These are phyloP conservation scores for Plecotus auritus DNA, from an alignment of 2,113 vertebrate species.

Conservation along the genomic window DNA sequence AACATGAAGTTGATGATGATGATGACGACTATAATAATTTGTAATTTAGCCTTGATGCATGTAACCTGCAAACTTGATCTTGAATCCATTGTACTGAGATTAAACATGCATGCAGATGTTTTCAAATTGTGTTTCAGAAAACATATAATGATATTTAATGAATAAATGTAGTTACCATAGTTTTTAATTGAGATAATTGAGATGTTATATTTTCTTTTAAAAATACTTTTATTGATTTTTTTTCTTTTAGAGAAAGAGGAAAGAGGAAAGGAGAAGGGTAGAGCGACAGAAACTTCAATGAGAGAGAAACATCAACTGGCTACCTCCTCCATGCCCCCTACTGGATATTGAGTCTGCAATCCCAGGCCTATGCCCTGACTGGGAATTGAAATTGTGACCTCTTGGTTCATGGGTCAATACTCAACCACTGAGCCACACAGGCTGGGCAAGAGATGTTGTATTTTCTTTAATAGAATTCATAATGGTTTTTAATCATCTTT, in stretches of 20 bases:
- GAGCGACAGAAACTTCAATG: no score
- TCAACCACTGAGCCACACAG: no score
- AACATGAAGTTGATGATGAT: conserved; percentile 93
- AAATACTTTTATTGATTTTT: no score
- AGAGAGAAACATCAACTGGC: no score
- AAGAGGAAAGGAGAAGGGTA: no score
- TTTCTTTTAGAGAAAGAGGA: no score
- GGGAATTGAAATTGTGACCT: no score
- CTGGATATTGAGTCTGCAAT: no score
- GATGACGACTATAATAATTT: conserved; percentile 91
- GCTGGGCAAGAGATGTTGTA: background rate
- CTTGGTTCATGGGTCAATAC: no score
- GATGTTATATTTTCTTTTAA: conserved; percentile 56
- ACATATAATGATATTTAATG: conserved; percentile 10
- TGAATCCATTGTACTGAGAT: conserved; percentile 36
- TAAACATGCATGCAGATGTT: conserved; percentile 55
- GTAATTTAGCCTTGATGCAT: background rate
- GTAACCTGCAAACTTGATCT: background rate
- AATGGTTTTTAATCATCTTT: conserved; percentile 47
- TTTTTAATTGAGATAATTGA: conserved; percentile 21
- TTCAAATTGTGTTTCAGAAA: conserved; percentile 55
- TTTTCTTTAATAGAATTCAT: conserved; percentile 51
- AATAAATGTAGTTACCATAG: conserved; percentile 17
- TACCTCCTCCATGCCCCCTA: no score
- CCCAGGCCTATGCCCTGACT: no score